Evolutionary conservation across 2,797 vertebrate species (phyloP).

Genomic region (Scyliorhinus canicula): DNA sequence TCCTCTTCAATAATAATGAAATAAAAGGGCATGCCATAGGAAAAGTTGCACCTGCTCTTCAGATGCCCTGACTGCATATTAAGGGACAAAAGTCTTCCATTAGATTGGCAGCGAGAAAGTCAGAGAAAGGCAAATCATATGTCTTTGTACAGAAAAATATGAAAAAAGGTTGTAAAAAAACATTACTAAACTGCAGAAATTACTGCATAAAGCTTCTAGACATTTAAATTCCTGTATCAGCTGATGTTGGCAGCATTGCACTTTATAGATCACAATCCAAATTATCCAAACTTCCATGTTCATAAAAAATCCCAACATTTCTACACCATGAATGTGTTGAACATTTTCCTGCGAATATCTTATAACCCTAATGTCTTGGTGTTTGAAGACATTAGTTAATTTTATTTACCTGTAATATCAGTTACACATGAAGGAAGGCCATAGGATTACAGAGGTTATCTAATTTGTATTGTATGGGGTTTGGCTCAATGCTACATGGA

Average conservation of each 20-base stretch:
- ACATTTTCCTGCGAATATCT: background rate
- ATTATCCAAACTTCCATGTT: background rate
- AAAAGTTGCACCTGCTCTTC: background rate
- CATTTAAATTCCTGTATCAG: background rate
- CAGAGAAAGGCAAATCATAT: background rate
- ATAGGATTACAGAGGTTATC: background rate
- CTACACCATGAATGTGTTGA: background rate
- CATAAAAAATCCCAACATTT: background rate
- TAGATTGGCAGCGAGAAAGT: background rate
- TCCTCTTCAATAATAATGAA: background rate
- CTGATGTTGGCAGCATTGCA: background rate
- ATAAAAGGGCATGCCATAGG: background rate
- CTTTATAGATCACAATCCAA: background rate
- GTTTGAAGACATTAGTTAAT: background rate
- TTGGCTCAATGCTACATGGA: background rate
- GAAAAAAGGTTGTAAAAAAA: background rate
- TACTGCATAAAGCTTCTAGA: background rate
- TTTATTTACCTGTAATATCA: background rate
- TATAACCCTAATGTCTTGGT: background rate
- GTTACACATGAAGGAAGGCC: background rate
- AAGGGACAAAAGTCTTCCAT: background rate
- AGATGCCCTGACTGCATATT: background rate
- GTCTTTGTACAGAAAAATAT: background rate
- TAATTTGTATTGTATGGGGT: background rate
- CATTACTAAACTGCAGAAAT: background rate